Evolutionary conservation across 1,140 invertebrate species (phyloP).

Genomic region (Neocloeon triangulifer): DNA sequence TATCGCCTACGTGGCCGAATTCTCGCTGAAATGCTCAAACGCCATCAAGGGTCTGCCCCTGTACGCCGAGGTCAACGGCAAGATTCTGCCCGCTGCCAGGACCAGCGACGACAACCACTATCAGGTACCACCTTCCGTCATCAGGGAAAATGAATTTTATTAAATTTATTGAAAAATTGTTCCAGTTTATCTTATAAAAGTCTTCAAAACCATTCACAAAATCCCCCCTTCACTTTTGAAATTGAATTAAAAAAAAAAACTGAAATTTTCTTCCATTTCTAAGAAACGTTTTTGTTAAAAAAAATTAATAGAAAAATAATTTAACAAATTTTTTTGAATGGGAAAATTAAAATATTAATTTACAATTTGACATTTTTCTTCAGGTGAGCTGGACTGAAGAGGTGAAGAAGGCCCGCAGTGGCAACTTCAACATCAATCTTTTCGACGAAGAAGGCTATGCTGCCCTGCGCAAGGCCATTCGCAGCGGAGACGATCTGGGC

Average conservation of each 20-base stretch:
- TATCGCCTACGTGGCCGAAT: constrained; percentile 56
- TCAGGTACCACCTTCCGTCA: constrained; percentile 29
- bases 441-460: constrained; percentile 82
- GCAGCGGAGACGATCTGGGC: constrained; percentile 35
- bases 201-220: too few species aligned
- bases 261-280: too few species aligned
- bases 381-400: constrained; percentile 86
- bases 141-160: background rate
- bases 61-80: constrained; percentile 69
- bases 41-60: constrained; percentile 37
- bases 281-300: too few species aligned
- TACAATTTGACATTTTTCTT: too few species aligned
- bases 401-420: constrained; percentile 49
- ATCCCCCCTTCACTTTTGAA: too few species aligned
- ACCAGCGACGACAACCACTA: constrained; percentile 46
- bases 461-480: constrained; percentile 47
- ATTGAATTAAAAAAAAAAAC: too few species aligned
- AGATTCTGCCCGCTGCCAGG: constrained; percentile 52
- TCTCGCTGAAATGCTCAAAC: constrained; percentile 41
- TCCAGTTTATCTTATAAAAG: too few species aligned
- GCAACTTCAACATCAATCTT: constrained; percentile 55
- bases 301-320: too few species aligned
- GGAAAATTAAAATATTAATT: too few species aligned
- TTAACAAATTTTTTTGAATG: too few species aligned
- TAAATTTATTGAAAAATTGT: too few species aligned